Evolutionary conservation across 2,113 vertebrate species (phyloP).

Genomic region (Anguilla rostrata): DNA sequence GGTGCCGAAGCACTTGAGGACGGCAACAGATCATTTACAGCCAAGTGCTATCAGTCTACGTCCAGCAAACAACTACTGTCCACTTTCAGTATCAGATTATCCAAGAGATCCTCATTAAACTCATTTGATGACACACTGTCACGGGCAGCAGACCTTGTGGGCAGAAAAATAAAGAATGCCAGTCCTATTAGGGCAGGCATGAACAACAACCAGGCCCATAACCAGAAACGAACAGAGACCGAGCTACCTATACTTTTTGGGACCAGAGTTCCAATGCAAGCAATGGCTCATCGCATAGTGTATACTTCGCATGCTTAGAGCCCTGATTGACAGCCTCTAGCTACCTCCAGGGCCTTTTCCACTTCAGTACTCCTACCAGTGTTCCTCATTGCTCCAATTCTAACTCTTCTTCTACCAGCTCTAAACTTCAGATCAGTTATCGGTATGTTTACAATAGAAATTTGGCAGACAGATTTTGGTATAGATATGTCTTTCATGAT

Average conservation of each 20-base stretch:
- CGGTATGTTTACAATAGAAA: not conserved
- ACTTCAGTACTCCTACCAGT: not conserved
- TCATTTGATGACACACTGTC: slow-evolving; percentile 39
- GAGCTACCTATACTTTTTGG: slow-evolving; percentile 58
- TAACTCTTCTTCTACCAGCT: slow-evolving; percentile 11
- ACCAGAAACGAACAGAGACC: slow-evolving; percentile 24
- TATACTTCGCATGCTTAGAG: slow-evolving; percentile 29
- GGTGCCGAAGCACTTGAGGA: slow-evolving; percentile 12
- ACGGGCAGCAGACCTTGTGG: slow-evolving; percentile 36
- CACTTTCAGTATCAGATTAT: slow-evolving; percentile 33
- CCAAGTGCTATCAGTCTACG: slow-evolving; percentile 41
- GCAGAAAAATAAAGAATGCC: slow-evolving; percentile 48
- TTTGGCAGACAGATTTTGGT: not conserved
- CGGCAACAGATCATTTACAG: slow-evolving; percentile 31
- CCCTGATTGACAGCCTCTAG: not conserved
- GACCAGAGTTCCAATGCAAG: slow-evolving; percentile 54
- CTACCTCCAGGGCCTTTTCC: not conserved
- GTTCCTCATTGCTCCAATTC: not conserved
- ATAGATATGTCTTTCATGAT: not conserved
- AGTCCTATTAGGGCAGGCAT: slow-evolving; percentile 15
- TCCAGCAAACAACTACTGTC: slow-evolving; percentile 39
- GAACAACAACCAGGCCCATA: slow-evolving; percentile 25
- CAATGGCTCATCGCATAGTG: slow-evolving; percentile 52
- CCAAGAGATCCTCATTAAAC: slow-evolving; percentile 37
- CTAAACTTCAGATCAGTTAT: not conserved